Evolutionary conservation across 92 coral and sea anemone species (phyloP), one percentile per base, ranked within the genome.

Genomic region (Phymanthus crucifer): DNA sequence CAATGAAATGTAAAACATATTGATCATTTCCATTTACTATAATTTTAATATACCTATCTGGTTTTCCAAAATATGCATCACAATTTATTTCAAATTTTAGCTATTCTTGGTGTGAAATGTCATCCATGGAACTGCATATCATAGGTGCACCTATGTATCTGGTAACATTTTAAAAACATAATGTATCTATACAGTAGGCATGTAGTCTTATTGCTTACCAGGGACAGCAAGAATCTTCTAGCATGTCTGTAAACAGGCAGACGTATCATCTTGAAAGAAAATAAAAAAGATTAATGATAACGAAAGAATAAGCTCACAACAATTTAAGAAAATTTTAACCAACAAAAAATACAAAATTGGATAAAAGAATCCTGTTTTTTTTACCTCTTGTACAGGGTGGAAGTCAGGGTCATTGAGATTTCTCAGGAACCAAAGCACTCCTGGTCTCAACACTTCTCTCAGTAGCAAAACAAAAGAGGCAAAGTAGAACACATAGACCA

Each of bases 401-500:
- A 95, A 95, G 79, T 95, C 98, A 38, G 98, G 98, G 71, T 95
- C 98, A 48, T 95, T 95, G 34, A 95, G 84, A 83, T 95, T 95
- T 86, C 94, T 95, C 54, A 95, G 86, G 78, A 95, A 95, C 98
- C 98, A 95, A 83, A 95, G 83, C 74, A 95, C 98, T 58, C 98
- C 98, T 31, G 98, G 97, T 70, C 98, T 88, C 21, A 95, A 88
- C 11, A 95, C 97, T 87, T 95, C 98, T 76, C 98, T 84, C 71
- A 95, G 84, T 17, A 95, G 77, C 50, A 95, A 82, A 16, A 95
- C 97, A 78, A 95, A 95, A 1, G 98, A 95, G 11, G 98, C 98
- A 84, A 95, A 95, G 90, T 95, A 95, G 90, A 95, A 95, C 87
- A 95, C 98, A 78, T 93, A 95, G 29, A 95, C 98, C 98, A 95